Base-by-base conservation (phyloP, 2,113 vertebrate species). In the Uria aalge region DNA sequence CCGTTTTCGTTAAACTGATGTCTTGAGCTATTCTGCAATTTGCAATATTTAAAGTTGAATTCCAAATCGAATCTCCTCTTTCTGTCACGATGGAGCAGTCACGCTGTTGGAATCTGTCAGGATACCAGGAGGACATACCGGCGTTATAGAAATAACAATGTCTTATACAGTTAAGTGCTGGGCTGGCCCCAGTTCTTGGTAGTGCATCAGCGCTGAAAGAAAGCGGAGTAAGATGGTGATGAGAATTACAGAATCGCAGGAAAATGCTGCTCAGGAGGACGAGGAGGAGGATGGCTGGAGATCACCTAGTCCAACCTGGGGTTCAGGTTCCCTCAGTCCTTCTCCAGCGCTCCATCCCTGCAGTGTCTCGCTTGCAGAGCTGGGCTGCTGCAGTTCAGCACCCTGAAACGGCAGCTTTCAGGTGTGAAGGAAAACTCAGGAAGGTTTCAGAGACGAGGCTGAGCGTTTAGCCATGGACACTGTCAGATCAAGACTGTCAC, bases 11-110 rank as follows among this genome's bases (percentile, higher is more conserved):
- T 82, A 57, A 64, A 82, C 45, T 38, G 48, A 29, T 68, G 32
- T n/a, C 6, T 41, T 26, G 36, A 75, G n/a, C 48, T 17, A 2
- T 85, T 95, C 69, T 82, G 45, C 43, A 81, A 23, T 59, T 89
- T 69, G 14, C 48, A 81, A 7, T 94, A 71, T 52, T 86, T 73
- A 20, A 62, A 80, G n/a, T 5, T 66, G 59, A 47, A 85, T 77
- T 77, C 41, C 59, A 94, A 80, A 53, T 26, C 64, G 76, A 88
- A 80, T 66, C 34, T 87, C 32, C 12, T 62, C 18, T 69, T 74
- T 74, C 57, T 88, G 7, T 18, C 2, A 0, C 0, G 3, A 32
- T 0, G 6, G 48, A 92, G 45, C 30, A n/a, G 38, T 73, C 24
- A 4, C 0, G 0, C 15, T 79, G 34, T 29, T 63, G 43, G 60